These are phyloP conservation scores for Antedon mediterranea DNA, from an alignment of 53 echinoderm and acorn worm genomes.

Conservation along the genomic window DNA sequence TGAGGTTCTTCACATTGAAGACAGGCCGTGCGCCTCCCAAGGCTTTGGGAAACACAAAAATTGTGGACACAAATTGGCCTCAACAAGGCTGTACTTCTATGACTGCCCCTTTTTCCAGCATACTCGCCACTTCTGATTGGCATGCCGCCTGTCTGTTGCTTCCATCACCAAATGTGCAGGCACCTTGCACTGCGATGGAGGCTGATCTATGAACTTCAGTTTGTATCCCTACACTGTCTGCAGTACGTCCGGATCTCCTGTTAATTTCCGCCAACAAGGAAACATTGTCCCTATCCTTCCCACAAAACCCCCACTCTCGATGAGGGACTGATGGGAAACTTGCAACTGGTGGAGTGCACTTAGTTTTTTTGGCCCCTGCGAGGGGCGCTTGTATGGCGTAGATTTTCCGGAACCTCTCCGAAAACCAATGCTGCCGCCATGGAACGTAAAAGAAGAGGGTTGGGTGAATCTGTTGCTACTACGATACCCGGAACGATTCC, in stretches of 20 bases:
- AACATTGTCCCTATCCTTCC: too few species aligned
- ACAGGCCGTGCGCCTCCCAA: slow-evolving; percentile 24
- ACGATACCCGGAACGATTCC: background rate
- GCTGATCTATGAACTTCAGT: slow-evolving; percentile 5
- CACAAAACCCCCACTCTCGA: too few species aligned
- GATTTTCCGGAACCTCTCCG: background rate
- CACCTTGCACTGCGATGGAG: slow-evolving; percentile 16
- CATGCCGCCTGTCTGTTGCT: background rate
- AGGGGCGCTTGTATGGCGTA: background rate
- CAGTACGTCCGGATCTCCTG: slow-evolving; percentile 16
- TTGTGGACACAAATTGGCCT: slow-evolving; percentile 24
- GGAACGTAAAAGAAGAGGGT: background rate
- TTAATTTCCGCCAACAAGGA: too few species aligned
- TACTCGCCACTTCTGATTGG: slow-evolving; percentile 15
- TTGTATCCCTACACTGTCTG: slow-evolving; percentile 25
- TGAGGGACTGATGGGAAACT: too few species aligned
- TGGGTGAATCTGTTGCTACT: background rate
- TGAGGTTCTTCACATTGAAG: slow-evolving; percentile 29
- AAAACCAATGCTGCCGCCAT: too few species aligned
- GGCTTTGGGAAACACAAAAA: slow-evolving; percentile 26
- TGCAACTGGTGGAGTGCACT: too few species aligned
- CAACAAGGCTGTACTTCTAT: slow-evolving; percentile 5
- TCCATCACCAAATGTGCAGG: slow-evolving; percentile 5
- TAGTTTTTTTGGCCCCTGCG: too few species aligned
- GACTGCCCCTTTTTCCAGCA: slow-evolving; percentile 26